Evolutionary conservation across 2,797 vertebrate species (phyloP).

Genomic region (Lemur catta): DNA sequence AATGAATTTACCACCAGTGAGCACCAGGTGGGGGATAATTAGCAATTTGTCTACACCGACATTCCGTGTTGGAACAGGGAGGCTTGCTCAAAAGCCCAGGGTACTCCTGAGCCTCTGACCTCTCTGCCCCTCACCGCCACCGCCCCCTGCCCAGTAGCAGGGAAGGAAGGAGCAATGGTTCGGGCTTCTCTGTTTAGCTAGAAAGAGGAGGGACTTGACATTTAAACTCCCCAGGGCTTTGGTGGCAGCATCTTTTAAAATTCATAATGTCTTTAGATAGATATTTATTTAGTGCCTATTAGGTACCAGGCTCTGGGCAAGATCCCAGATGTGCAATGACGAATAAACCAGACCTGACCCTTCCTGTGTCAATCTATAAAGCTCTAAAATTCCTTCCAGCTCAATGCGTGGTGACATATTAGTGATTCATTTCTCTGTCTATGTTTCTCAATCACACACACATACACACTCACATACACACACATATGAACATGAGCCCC

Average conservation of each 20-base stretch:
- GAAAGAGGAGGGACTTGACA: neutral
- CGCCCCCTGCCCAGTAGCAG: accelerated
- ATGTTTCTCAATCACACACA: neutral
- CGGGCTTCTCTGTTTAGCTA: neutral
- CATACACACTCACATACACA: neutral
- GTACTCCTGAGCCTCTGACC: neutral
- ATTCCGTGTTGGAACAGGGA: neutral
- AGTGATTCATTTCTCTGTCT: neutral
- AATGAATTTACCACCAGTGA: slow-evolving; percentile 56
- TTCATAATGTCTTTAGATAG: neutral
- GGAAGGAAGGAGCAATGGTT: neutral
- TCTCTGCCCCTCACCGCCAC: accelerated
- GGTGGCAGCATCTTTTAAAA: neutral
- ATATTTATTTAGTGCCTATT: neutral
- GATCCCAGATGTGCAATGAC: neutral
- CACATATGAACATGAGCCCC: neutral
- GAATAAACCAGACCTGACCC: neutral
- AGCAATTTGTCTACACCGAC: slow-evolving; percentile 6
- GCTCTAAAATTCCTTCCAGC: neutral
- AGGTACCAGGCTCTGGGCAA: neutral
- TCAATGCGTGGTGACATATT: neutral
- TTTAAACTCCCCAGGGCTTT: neutral
- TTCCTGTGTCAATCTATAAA: neutral
- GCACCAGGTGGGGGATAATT: slow-evolving; percentile 68
- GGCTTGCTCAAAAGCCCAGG: neutral